phyloP scores from a whole-genome alignment of 2,113 vertebrate genomes.

The Baryphthengus martii region DNA sequence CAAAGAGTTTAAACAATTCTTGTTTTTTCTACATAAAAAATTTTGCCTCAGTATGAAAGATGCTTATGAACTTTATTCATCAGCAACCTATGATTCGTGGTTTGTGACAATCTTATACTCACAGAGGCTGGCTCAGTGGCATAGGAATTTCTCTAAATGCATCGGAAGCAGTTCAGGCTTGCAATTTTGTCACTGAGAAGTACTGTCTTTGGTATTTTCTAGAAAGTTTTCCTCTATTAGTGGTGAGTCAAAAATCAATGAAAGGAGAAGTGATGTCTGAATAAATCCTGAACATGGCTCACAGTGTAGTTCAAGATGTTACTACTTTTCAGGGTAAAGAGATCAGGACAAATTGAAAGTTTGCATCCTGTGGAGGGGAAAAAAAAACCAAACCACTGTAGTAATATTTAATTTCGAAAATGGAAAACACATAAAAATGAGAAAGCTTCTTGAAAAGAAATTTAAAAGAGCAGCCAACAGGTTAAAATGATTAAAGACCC shows the following conservation, averaged over 20 bases:
- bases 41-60: not conserved
- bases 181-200: not conserved
- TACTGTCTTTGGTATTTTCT: not conserved
- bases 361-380: not conserved
- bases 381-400: rapidly evolving
- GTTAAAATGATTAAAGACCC: not conserved
- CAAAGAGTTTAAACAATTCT: not conserved
- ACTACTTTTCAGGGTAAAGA: not conserved
- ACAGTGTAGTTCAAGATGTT: not conserved
- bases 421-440: not conserved
- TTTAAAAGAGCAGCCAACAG: not conserved
- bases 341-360: not conserved
- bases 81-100: not conserved
- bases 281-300: not conserved
- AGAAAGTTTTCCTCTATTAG: not conserved
- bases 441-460: not conserved
- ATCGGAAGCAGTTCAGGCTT: not conserved
- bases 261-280: not conserved
- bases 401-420: not conserved
- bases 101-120: not conserved
- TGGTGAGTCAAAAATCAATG: not conserved
- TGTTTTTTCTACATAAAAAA: not conserved
- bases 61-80: not conserved
- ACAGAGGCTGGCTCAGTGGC: not conserved
- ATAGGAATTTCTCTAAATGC: not conserved